phyloP scores from a whole-genome alignment of 2,888 invertebrate species.

The Andrena flavipes region DNA sequence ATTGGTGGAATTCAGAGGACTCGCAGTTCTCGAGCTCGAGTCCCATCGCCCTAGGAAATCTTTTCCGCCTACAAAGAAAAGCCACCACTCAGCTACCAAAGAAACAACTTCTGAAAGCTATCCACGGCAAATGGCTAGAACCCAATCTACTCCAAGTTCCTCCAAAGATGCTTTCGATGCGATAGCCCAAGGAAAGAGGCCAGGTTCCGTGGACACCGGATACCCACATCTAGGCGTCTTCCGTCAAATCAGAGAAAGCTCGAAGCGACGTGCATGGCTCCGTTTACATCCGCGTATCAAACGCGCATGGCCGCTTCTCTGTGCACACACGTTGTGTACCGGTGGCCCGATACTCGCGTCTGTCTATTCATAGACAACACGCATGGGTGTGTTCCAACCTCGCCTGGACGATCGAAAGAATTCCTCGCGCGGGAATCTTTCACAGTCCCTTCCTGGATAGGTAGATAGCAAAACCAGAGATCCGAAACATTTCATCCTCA shows the following conservation, averaged over 20 bases:
- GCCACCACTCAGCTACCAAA: too few species aligned
- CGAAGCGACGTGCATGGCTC: constrained; percentile 38
- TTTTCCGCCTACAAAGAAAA: too few species aligned
- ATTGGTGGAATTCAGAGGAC: too few species aligned
- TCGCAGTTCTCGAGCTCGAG: too few species aligned
- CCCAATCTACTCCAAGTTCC: background rate
- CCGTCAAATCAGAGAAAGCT: constrained; percentile 67
- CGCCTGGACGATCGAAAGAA: constrained; percentile 53
- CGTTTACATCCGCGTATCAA: constrained; percentile 41
- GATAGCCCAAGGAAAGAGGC: background rate
- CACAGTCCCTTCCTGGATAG: constrained; percentile 6
- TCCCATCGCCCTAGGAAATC: too few species aligned
- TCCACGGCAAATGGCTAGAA: too few species aligned
- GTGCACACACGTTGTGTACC: constrained; percentile 40
- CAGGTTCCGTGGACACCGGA: constrained; percentile 61
- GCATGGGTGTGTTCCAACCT: constrained; percentile 62
- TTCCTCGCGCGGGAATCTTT: constrained; percentile 42
- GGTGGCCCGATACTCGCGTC: constrained; percentile 37
- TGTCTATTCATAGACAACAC: constrained; percentile 50
- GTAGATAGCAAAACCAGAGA: too few species aligned
- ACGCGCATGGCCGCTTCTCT: constrained; percentile 45
- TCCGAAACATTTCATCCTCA: too few species aligned
- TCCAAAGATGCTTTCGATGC: background rate
- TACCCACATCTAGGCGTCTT: constrained; percentile 63
- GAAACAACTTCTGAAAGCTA: too few species aligned